Evolutionary conservation across 2,797 vertebrate genomes (phyloP), one percentile per base, ranked within the genome.

Genomic region (Menidia menidia): DNA sequence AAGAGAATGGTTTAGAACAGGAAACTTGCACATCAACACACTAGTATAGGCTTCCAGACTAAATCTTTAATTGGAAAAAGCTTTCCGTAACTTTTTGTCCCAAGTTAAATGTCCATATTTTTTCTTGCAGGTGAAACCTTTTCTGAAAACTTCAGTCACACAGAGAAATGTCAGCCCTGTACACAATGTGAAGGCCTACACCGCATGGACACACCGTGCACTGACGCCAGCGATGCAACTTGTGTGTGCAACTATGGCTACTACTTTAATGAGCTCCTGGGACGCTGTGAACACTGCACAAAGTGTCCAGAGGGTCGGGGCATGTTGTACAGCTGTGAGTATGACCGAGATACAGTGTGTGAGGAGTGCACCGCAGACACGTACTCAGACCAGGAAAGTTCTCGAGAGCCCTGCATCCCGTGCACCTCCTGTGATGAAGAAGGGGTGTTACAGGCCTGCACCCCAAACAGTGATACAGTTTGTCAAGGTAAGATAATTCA

Each of bases 391-490:
- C 95, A 96, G 76, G 96, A 96, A 68, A 99, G 95, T 64, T 95
- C 93, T 0, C 90, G 95, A 82, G 97, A 98, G n/a, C 97, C 97
- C 63, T 99, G 98, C 89, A 93, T 99, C 80, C 97, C 97, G 16
- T 99, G 98, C 92, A 92, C 91, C 1, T 92, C 94, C 66, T 99
- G 98, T 0, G 97, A 99, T 32, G 96, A 97, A 0, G 91, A 82
- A 0, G 94, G 94, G 52, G 79, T 93, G 70, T 18, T 94, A 9
- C 30, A 92, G 54, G 78, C 90, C 55, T 99, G 98, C 90, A 95
- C 93, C 0, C 6, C 93, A 10, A 0, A 52, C 64, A 89, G 80
- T 0, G 96, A 99, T 0, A 95, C 97, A 0, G 71, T 94, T 30
- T 99, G 98, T 71, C 80, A 87, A 87, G 94, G 97, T 98, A 60